phyloP scores from a whole-genome alignment of 2,888 invertebrate species.

The Epirrhoe alternata region DNA sequence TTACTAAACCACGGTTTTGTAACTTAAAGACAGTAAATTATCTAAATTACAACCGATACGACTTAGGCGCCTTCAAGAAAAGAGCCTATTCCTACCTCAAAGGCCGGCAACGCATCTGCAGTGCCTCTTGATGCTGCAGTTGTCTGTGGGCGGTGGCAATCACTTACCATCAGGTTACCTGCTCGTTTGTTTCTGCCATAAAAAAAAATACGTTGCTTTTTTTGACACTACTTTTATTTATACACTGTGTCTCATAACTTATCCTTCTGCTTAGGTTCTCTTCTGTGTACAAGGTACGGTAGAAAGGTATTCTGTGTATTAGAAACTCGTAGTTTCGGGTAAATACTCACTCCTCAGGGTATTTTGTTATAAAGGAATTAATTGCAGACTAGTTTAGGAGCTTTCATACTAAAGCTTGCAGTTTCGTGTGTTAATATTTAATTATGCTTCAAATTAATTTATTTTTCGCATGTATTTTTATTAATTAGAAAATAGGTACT shows the following conservation, averaged over 20 bases:
- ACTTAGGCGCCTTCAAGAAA: too few species aligned
- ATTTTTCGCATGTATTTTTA: background rate
- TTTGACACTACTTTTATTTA: too few species aligned
- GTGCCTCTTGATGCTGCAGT: too few species aligned
- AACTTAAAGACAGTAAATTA: too few species aligned
- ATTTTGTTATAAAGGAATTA: slow-evolving; percentile 42
- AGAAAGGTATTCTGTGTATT: slow-evolving; percentile 38
- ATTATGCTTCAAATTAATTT: background rate
- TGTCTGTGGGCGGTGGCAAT: too few species aligned
- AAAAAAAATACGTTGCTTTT: too few species aligned
- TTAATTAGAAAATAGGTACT: background rate
- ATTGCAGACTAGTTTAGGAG: slow-evolving; percentile 28
- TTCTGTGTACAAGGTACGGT: background rate
- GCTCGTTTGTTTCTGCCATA: too few species aligned
- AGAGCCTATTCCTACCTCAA: too few species aligned
- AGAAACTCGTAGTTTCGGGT: slow-evolving; percentile 44
- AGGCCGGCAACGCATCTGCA: too few species aligned
- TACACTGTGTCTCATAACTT: background rate
- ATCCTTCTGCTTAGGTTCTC: background rate
- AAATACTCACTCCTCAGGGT: slow-evolving; percentile 39
- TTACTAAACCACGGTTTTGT: too few species aligned
- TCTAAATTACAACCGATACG: too few species aligned
- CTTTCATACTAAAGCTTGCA: slow-evolving; percentile 16
- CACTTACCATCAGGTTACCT: too few species aligned
- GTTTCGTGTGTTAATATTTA: slow-evolving; percentile 7